A percentile compares a stretch with the other conserved stretches of the same genome.
Conservation (phyloP, 2,113 vertebrate species). For the Oophaga pumilio region DNA sequence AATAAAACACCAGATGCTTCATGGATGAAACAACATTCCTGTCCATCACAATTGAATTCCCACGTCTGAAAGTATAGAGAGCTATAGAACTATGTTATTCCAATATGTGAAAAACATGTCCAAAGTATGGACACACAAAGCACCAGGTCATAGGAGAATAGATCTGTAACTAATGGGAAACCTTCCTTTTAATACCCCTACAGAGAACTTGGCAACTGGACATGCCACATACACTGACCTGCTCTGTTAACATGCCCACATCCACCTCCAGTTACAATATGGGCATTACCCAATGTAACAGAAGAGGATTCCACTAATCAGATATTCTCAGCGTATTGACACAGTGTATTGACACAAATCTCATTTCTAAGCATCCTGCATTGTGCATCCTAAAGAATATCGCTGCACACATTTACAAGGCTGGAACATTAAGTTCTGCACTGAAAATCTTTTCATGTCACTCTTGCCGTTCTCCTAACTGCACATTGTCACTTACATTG, state of each 20-base stretch:
- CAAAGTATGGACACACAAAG: neutral
- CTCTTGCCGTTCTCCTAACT: neutral
- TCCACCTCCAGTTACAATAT: neutral
- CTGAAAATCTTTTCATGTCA: conserved; percentile 11
- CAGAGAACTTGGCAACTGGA: no score
- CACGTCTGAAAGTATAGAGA: neutral
- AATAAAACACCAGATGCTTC: conserved; percentile 21
- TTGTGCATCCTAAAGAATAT: neutral
- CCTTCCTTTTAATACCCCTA: neutral
- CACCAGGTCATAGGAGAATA: neutral
- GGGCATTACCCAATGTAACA: no score
- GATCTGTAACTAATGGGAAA: neutral
- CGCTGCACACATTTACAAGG: neutral
- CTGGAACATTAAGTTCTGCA: neutral
- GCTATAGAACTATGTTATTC: neutral
- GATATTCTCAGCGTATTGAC: neutral
- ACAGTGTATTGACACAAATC: neutral
- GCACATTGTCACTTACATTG: conserved; percentile 29
- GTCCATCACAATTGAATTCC: neutral
- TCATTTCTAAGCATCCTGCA: neutral
- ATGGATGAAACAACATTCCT: conserved; percentile 3
- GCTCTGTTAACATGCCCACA: neutral
- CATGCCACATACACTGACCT: neutral
- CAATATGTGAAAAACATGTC: neutral
- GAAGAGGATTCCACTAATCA: neutral